Conservation (phyloP, 37 sponge, comb jelly and placozoan species). For the Halisarca cf. caerulea region DNA sequence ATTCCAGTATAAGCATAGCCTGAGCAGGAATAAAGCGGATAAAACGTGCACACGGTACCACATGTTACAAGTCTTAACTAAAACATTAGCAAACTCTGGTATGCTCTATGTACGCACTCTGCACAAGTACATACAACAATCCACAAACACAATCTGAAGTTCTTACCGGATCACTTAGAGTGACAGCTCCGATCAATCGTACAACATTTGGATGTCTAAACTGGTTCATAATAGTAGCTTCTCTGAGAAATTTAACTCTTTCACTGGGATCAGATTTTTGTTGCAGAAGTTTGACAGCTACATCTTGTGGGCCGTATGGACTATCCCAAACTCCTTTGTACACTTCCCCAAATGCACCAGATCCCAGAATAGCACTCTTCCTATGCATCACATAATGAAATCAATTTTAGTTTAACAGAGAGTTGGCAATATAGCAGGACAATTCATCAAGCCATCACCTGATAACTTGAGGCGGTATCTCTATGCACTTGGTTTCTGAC, state of each 20-base stretch:
- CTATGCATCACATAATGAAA: too few relatives aligned
- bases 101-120: too few relatives aligned
- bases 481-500: background rate
- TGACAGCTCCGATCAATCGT: constrained; percentile 27
- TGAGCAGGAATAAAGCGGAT: background rate
- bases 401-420: too few relatives aligned
- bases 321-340: constrained; percentile 37
- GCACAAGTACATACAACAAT: too few relatives aligned
- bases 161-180: constrained; percentile 29
- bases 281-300: constrained; percentile 31
- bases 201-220: constrained; percentile 42
- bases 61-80: too few relatives aligned
- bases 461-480: constrained; percentile 6
- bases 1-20: background rate
- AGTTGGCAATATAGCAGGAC: too few relatives aligned
- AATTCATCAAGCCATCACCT: too few relatives aligned
- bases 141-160: too few relatives aligned
- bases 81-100: too few relatives aligned
- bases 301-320: constrained; percentile 22
- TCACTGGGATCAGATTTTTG: background rate
- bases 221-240: constrained; percentile 45
- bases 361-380: background rate
- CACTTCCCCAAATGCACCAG: constrained; percentile 42
- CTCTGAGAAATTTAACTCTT: constrained; percentile 23
- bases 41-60: too few relatives aligned